Evolutionary conservation across 1,140 invertebrate genomes (phyloP), one percentile per base, ranked within the genome.

Genomic region (Drosophila murphyi): DNA sequence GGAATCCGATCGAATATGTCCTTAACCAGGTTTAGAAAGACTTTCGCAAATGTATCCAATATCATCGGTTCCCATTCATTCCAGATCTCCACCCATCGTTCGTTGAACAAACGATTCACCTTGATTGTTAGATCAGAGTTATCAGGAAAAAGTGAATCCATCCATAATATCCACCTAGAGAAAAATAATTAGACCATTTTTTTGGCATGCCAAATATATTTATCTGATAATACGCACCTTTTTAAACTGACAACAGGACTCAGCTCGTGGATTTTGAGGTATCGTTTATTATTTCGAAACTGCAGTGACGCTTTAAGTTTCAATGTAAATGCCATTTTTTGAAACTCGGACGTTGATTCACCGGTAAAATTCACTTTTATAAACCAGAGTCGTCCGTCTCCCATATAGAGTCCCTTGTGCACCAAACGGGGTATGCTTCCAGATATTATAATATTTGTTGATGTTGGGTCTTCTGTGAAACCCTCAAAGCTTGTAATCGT

Each of bases 211-310:
- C 0, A 20, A 20, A 2, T 2, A 59, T 31, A 34, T 43, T 12
- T 3, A 3, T 4, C 7, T 20, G 12, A 10, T 3, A 47, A 2
- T 3, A 57, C 82, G 69, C 32, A 85, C 82, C 81, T 67, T 48
- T 86, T 67, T 43, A 85, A 68, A 37, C 54, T 73, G 0, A 85
- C 69, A 52, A 55, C 45, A 6, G 81, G 73, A 5, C 29, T 67
- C 29, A 85, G 41, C 4, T 85, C 69, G 48, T 85, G 78, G n/a
- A 85, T 72, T 29, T 78, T 81, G 0, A 86, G 31, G 6, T 81
- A 86, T 0, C 78, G 52, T 37, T 81, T 86, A 3, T 85, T 72
- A 39, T 86, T 86, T 10, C 82, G 54, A 63, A 72, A 85, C 32
- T 85, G 57, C 63, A 69, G 61, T 10, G 67, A 52, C 2, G 69